Evolutionary conservation across 2,888 invertebrate genomes (phyloP), one percentile per base, ranked within the genome.

Genomic region (Leuctra nigra): DNA sequence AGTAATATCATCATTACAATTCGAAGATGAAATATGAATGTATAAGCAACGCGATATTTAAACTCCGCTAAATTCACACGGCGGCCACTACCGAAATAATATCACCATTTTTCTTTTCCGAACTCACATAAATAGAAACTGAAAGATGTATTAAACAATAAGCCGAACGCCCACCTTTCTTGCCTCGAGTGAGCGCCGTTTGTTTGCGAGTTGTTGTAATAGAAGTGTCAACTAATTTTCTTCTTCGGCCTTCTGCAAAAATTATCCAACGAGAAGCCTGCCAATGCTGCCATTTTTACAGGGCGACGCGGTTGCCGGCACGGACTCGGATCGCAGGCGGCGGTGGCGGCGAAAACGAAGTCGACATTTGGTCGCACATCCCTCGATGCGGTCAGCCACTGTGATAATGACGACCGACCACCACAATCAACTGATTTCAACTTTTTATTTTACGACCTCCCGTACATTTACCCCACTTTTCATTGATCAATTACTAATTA

Each of bases 211-310:
- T 46, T 41, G 57, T 53, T 54, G 61, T 59, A 60, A 59, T 58
- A 60, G 62, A 59, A 60, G 69, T 73, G 77, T 77, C 77, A 77
- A 76, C 76, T 77, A 70, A 73, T 72, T 74, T 74, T 76, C 75
- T 75, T 76, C 72, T 75, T 76, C 64, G 76, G 73, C 67, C 74
- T 72, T 68, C 73, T 72, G 68, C 74, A 73, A 68, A 73, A 74
- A 73, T 73, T 72, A 73, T 73, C 72, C 69, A 71, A 72, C 68
- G 71, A 70, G 66, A 71, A 73, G 66, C 71, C 70, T 67, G 71
- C 67, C 67, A 71, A 68, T 66, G 74, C 72, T 74, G 75, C 75
- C 77, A 77, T 77, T 73, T 74, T 76, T 73, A 74, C 67, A 70
- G 60, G 56, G 57, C 59, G 60, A 58, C 58, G 61, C 61, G 61